A percentile compares a stretch with the other conserved stretches of the same genome.
phyloP scores from a whole-genome alignment of 2,113 vertebrate species.

The Orthonyx spaldingii region DNA sequence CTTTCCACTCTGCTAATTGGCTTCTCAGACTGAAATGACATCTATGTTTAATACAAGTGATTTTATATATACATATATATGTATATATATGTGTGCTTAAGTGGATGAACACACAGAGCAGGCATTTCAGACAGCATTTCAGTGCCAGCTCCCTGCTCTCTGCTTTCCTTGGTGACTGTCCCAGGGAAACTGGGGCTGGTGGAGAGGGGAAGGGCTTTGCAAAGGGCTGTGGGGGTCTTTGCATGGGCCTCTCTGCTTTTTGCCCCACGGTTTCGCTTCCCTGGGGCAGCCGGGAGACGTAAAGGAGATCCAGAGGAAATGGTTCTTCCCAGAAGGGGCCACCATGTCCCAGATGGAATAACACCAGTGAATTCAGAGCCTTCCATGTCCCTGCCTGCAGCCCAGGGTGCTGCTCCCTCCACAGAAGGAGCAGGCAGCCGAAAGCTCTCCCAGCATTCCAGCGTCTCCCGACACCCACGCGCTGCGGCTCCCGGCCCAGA shows the following conservation, averaged over 20 bases:
- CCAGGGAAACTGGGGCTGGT: neutral
- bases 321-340: neutral
- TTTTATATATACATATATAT: neutral
- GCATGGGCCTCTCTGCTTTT: neutral
- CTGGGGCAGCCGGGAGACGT: neutral
- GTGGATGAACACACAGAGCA: neutral
- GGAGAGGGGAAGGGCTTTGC: neutral
- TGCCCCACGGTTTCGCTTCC: fast-evolving
- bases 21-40: neutral
- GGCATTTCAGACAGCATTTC: neutral
- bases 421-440: neutral
- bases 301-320: neutral
- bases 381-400: neutral
- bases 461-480: neutral
- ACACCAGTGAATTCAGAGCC: neutral
- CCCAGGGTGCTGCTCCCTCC: neutral
- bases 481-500: neutral
- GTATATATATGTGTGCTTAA: neutral
- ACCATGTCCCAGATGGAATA: neutral
- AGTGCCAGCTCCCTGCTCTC: neutral
- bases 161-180: neutral
- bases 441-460: neutral
- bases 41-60: neutral
- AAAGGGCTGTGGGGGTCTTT: neutral
- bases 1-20: neutral